Conservation (phyloP, 1,140 invertebrate genomes). For the Bombus ignitus region DNA sequence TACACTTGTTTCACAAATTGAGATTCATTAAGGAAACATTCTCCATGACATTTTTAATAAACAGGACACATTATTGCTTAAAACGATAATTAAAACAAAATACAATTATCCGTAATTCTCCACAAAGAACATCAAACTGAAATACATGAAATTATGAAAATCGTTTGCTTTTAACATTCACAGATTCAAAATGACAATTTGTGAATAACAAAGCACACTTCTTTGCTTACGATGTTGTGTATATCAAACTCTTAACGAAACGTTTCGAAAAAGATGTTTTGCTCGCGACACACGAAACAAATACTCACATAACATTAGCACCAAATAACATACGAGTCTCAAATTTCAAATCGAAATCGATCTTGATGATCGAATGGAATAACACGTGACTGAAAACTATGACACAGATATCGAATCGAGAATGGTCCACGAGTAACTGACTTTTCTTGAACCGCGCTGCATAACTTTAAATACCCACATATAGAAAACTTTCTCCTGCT, state of each 20-base stretch:
- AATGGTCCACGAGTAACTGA: constrained; percentile 43
- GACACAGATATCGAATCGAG: constrained; percentile 7
- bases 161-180: too few relatives aligned
- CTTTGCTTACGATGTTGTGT: too few relatives aligned
- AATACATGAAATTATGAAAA: not conserved
- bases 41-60: not conserved
- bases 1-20: not conserved
- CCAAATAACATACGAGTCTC: not conserved
- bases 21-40: not conserved
- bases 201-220: not conserved
- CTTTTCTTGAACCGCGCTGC: constrained; percentile 8
- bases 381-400: not conserved
- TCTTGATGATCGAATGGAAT: too few relatives aligned
- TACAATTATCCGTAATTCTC: too few relatives aligned
- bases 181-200: not conserved
- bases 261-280: not conserved
- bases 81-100: too few relatives aligned
- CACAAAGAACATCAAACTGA: not conserved
- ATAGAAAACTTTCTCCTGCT: constrained; percentile 74
- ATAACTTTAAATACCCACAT: constrained; percentile 58
- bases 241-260: not conserved
- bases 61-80: not conserved
- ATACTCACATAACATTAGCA: not conserved
- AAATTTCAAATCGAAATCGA: not conserved
- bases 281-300: too few relatives aligned